Percentiles rank a stretch among this genome's conserved stretches.
Conservation (phyloP, 2,113 vertebrate species). For the Hemiscyllium ocellatum region DNA sequence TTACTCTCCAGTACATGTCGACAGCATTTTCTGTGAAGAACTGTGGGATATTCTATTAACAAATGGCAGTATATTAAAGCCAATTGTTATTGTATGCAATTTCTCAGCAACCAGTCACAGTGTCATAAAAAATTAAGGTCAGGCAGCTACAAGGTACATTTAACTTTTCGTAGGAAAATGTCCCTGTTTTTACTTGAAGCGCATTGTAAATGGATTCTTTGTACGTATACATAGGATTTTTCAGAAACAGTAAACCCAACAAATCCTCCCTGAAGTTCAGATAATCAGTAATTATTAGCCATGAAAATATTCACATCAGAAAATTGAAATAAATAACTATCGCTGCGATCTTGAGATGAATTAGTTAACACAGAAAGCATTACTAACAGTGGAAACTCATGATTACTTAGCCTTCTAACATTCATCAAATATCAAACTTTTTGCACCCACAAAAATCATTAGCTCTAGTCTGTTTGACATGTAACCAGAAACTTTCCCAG, state of each 20-base stretch:
- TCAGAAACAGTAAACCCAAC: background rate
- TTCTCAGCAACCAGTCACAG: background rate
- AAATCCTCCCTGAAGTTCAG: background rate
- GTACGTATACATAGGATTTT: background rate
- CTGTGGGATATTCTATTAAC: background rate
- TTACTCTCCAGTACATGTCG: background rate
- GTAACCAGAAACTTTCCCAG: conserved; percentile 26
- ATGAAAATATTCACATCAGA: conserved; percentile 1
- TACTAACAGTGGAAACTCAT: background rate
- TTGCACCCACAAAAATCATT: conserved; percentile 30
- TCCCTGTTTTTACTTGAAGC: background rate
- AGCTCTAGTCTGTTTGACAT: background rate
- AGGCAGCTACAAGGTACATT: background rate
- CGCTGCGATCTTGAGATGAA: background rate
- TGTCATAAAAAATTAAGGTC: background rate
- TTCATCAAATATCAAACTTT: background rate
- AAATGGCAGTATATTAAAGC: background rate
- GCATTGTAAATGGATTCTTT: background rate
- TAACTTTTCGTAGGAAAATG: background rate
- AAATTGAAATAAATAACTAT: background rate
- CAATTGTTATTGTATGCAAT: background rate
- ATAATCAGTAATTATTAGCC: background rate
- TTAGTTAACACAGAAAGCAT: background rate
- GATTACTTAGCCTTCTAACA: conserved; percentile 11
- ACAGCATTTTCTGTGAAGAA: background rate